Evolutionary conservation across 23 tunicate genomes (phyloP).

Genomic region (Styela clava): DNA sequence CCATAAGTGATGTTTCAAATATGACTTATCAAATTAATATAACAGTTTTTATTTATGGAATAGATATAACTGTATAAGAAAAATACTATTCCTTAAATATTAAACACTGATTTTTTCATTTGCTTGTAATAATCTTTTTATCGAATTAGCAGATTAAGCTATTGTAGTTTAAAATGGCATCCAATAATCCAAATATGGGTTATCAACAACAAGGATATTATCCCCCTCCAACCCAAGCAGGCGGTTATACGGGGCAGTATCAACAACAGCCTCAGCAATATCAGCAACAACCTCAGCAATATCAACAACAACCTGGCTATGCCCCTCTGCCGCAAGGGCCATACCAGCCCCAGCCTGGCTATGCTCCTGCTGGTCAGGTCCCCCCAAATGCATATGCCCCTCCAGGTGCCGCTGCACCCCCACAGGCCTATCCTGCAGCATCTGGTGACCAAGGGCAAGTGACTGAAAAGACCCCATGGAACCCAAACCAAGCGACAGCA

Average conservation of each 20-base stretch:
- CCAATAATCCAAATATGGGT: background rate
- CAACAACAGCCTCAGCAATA: background rate
- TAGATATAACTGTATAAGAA: too few species aligned
- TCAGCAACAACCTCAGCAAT: background rate
- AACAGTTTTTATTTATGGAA: too few species aligned
- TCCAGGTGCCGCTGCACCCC: background rate
- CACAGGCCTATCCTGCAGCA: background rate
- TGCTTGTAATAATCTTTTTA: too few species aligned
- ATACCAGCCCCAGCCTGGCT: background rate
- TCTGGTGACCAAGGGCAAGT: background rate
- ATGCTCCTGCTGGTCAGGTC: background rate
- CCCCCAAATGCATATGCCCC: background rate
- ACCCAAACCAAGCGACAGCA: conserved; percentile 26
- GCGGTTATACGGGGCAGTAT: background rate
- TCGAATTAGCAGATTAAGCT: conserved; percentile 17
- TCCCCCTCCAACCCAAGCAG: background rate
- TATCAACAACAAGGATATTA: background rate
- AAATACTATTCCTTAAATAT: too few species aligned
- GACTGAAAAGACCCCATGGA: conserved; percentile 20
- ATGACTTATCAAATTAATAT: too few species aligned
- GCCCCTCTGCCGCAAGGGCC: background rate
- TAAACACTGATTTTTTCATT: too few species aligned
- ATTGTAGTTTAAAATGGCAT: background rate
- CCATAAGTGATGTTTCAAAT: too few species aligned
- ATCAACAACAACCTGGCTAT: background rate